Percentiles rank a stretch among this genome's conserved stretches.
phyloP scores from a whole-genome alignment of 2,113 vertebrate genomes.

The Machaerirhynchus nigripectus region DNA sequence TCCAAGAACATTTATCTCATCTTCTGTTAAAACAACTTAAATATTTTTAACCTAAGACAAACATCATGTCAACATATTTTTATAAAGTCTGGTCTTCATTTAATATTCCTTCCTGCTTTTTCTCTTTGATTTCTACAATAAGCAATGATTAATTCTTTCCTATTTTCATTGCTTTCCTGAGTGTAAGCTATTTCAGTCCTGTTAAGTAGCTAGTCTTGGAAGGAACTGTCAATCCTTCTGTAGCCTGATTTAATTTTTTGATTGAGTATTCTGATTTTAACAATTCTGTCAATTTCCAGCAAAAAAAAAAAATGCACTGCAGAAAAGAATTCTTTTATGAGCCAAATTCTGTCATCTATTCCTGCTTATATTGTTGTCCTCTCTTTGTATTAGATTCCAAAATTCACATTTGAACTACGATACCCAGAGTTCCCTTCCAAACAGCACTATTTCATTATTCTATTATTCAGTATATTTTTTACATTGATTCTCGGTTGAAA shows the following conservation, averaged over 20 bases:
- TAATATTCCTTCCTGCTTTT: not conserved
- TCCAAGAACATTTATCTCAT: not conserved
- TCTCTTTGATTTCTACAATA: slow-evolving; percentile 6
- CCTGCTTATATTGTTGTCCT: not conserved
- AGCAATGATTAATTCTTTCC: slow-evolving; percentile 42
- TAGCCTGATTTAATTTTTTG: not conserved
- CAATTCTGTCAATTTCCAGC: not conserved
- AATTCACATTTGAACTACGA: not conserved
- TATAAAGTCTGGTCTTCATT: not conserved
- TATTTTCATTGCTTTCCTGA: slow-evolving; percentile 1
- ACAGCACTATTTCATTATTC: not conserved
- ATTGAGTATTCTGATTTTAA: slow-evolving; percentile 1
- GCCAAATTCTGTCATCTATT: not conserved
- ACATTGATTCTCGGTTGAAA: not conserved
- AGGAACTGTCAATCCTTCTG: not conserved
- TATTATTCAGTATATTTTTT: not conserved
- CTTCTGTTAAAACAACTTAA: not conserved
- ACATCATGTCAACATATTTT: not conserved
- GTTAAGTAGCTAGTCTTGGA: slow-evolving; percentile 16
- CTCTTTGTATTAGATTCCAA: not conserved
- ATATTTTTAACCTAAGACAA: not conserved
- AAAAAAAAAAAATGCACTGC: not conserved
- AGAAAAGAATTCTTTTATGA: not conserved
- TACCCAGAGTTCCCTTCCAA: not conserved
- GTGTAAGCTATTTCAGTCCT: slow-evolving; percentile 10